Conservation (phyloP, 2,113 vertebrate genomes). For the Toxotes chatareus region DNA sequence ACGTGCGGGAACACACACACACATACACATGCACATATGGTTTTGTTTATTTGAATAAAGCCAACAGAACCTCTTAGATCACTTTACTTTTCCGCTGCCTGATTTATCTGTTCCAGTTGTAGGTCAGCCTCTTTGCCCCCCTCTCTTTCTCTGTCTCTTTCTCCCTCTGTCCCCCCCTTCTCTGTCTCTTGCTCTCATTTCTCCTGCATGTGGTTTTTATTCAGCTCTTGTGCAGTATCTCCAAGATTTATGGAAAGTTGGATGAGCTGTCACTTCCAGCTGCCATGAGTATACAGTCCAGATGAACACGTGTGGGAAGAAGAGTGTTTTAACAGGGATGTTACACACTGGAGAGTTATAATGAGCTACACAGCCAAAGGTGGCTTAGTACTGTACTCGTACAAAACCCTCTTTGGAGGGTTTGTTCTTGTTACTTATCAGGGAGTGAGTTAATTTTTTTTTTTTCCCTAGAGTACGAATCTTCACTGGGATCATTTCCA, state of each 20-base stretch:
- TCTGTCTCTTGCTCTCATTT: conserved; percentile 39
- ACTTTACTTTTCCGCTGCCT: conserved; percentile 70
- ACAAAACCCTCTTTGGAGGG: not conserved
- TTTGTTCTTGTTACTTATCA: not conserved
- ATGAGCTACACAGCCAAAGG: conserved; percentile 26
- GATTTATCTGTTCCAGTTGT: conserved; percentile 74
- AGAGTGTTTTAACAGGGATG: conserved; percentile 68
- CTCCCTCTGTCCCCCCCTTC: conserved; percentile 1
- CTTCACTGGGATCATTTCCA: not conserved
- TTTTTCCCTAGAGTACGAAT: not conserved
- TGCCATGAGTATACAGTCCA: conserved; percentile 74
- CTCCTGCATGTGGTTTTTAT: conserved; percentile 83
- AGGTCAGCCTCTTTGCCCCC: conserved; percentile 34
- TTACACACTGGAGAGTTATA: conserved; percentile 63
- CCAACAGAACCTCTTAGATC: conserved; percentile 65
- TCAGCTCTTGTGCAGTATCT: conserved; percentile 73
- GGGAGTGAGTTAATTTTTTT: not conserved
- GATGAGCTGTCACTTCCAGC: conserved; percentile 79
- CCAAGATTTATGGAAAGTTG: conserved; percentile 84
- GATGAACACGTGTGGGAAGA: conserved; percentile 62
- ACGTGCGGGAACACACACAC: not conserved
- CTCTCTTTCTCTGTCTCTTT: not conserved
- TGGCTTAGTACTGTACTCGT: conserved; percentile 11
- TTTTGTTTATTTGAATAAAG: conserved; percentile 70
- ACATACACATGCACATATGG: conserved; percentile 60